phyloP scores from a whole-genome alignment of 2,888 invertebrate species.

The Ectemnius continuus region DNA sequence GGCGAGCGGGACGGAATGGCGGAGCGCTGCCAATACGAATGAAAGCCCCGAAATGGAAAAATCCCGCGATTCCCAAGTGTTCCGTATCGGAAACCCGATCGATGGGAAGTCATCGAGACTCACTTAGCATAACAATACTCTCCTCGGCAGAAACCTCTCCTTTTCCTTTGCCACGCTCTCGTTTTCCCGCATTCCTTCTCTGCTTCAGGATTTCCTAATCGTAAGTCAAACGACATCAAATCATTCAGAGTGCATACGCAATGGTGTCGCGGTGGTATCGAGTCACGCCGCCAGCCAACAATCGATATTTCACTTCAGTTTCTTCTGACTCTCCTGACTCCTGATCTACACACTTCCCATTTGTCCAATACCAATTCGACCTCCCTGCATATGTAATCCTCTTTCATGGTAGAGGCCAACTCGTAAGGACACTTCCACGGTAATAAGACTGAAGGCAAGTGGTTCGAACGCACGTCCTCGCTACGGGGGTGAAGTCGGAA shows the following conservation, averaged over 20 bases:
- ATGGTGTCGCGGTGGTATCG: constrained; percentile 35
- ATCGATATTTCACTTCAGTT: constrained; percentile 57
- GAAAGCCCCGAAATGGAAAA: constrained; percentile 49
- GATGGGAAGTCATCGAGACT: constrained; percentile 61
- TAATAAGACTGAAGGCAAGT: constrained; percentile 61
- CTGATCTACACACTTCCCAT: background rate
- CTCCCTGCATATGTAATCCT: constrained; percentile 35
- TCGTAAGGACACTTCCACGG: constrained; percentile 63
- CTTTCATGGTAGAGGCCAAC: constrained; percentile 38
- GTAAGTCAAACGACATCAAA: constrained; percentile 40
- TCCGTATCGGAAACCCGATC: constrained; percentile 55
- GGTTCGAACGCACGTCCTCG: constrained; percentile 1
- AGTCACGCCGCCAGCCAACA: constrained; percentile 29
- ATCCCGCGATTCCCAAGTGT: constrained; percentile 48
- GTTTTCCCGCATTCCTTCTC: too few relatives aligned
- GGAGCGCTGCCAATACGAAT: constrained; percentile 36
- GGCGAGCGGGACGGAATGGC: constrained; percentile 13
- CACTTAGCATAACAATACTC: constrained; percentile 61
- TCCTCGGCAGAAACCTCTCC: constrained; percentile 46
- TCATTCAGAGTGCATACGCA: constrained; percentile 53
- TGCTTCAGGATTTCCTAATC: constrained; percentile 27
- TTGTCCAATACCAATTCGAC: background rate
- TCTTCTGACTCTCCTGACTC: constrained; percentile 21
- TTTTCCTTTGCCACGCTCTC: background rate
- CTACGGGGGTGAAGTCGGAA: background rate